Percentiles rank a stretch among this genome's conserved stretches.
Conservation (phyloP, 2,888 invertebrate genomes). For the Pasiphila rectangulata region DNA sequence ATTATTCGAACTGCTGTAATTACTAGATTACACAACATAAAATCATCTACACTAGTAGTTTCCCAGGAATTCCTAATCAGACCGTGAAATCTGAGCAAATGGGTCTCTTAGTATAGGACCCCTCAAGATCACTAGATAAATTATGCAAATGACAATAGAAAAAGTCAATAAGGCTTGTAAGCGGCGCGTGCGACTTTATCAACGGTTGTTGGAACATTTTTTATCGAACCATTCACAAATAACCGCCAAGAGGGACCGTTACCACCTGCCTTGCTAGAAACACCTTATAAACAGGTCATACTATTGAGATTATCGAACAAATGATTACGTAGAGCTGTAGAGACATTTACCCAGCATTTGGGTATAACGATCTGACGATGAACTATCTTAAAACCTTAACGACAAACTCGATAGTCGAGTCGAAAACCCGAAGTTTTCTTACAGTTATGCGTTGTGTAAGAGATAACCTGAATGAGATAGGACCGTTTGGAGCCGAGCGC, state of each 20-base stretch:
- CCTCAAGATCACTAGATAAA: conserved; percentile 17
- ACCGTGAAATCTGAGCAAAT: conserved; percentile 7
- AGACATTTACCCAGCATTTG: conserved; percentile 11
- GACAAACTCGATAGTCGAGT: conserved; percentile 48
- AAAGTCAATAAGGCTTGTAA: conserved; percentile 41
- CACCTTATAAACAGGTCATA: conserved; percentile 29
- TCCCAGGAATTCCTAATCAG: conserved; percentile 1
- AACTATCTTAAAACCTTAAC: conserved; percentile 34
- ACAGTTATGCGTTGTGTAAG: conserved; percentile 67
- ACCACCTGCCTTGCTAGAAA: conserved; percentile 58
- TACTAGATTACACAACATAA: too few species aligned
- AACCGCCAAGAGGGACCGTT: conserved; percentile 73
- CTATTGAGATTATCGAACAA: conserved; percentile 8
- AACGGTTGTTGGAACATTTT: conserved; percentile 62
- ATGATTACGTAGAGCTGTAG: conserved; percentile 7
- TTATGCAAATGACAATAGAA: conserved; percentile 37
- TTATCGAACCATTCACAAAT: conserved; percentile 66
- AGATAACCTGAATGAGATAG: conserved; percentile 66
- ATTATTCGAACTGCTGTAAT: background rate
- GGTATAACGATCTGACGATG: conserved; percentile 28
- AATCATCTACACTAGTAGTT: background rate
- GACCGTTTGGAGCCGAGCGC: conserved; percentile 51
- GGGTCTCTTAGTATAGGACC: background rate
- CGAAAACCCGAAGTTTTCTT: conserved; percentile 53
- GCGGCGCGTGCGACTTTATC: conserved; percentile 52